phyloP scores from a whole-genome alignment of 2,113 vertebrate genomes.

The Plecturocebus donacophilus region DNA sequence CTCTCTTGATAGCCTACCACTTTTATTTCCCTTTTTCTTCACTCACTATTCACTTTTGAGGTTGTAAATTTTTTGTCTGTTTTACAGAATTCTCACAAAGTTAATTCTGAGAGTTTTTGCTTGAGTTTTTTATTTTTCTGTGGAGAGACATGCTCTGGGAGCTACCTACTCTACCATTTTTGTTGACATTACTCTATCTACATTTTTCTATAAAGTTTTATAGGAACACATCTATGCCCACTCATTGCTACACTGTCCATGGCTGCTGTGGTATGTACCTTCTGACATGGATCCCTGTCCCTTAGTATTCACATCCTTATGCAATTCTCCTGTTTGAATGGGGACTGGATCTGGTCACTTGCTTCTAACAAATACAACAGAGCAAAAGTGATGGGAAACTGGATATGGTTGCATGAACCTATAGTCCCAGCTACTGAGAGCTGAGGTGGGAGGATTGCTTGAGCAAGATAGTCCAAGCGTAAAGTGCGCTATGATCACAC shows the following conservation, averaged over 20 bases:
- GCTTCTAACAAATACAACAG: background rate
- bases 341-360: background rate
- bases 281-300: background rate
- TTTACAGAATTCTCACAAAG: background rate
- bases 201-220: background rate
- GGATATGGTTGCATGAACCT: too few species aligned
- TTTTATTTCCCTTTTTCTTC: background rate
- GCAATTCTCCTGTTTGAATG: background rate
- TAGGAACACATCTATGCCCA: background rate
- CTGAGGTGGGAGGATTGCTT: too few species aligned
- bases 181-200: background rate
- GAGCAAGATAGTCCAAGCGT: too few species aligned
- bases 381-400: background rate
- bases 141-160: background rate
- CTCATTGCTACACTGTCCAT: background rate
- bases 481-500: too few species aligned
- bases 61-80: background rate
- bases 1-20: background rate
- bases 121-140: background rate
- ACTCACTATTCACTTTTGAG: background rate
- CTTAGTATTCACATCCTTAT: background rate
- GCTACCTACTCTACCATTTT: background rate
- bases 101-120: background rate
- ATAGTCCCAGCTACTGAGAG: too few species aligned
- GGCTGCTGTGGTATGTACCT: background rate